A percentile compares a stretch with the other conserved stretches of the same genome.
Conservation (phyloP, 2,113 vertebrate genomes). For the Otocyon megalotis region DNA sequence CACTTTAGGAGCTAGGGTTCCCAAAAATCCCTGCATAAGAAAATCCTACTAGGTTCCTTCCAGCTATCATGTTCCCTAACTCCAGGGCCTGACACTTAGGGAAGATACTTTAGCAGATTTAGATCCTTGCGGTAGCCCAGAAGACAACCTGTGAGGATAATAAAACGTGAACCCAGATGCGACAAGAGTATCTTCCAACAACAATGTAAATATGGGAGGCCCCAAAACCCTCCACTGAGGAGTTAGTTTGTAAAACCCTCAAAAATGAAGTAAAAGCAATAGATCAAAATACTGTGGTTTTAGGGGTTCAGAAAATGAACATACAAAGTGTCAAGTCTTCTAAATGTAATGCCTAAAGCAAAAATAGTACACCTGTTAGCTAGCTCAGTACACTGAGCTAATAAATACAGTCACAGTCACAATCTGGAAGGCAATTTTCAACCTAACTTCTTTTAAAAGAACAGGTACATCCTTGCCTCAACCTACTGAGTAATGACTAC, state of each 20-base stretch:
- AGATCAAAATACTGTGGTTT: conserved; percentile 60
- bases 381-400: conserved; percentile 54
- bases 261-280: conserved; percentile 68
- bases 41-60: neutral
- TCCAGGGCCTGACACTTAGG: neutral
- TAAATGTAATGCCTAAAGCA: conserved; percentile 68
- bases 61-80: neutral
- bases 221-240: conserved; percentile 62
- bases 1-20: too few species aligned
- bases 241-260: conserved; percentile 69
- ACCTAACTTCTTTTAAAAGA: conserved; percentile 58
- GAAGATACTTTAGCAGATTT: neutral
- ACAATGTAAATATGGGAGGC: neutral
- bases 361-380: conserved; percentile 52
- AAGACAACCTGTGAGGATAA: neutral
- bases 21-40: neutral
- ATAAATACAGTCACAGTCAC: conserved; percentile 69
- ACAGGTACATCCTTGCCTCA: conserved; percentile 48
- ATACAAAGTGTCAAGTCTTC: conserved; percentile 23
- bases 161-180: neutral
- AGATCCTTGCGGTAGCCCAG: neutral
- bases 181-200: neutral
- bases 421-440: conserved; percentile 73
- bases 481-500: conserved; percentile 54
- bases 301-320: conserved; percentile 53